phyloP scores from a whole-genome alignment of 2,797 vertebrate species.

The Podarcis lilfordi region DNA sequence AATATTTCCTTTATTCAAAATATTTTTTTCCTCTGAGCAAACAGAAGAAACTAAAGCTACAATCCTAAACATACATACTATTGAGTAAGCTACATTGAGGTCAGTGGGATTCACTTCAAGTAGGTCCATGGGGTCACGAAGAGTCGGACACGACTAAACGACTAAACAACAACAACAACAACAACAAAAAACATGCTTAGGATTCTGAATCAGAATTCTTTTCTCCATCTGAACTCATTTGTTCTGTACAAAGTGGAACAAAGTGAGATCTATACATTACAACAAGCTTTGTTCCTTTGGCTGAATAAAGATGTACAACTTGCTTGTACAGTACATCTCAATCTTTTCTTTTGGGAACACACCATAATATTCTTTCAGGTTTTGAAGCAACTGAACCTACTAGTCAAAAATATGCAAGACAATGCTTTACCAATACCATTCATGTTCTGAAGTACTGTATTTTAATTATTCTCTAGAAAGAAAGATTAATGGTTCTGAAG shows the following conservation, averaged over 20 bases:
- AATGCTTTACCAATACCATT: background rate
- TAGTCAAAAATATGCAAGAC: background rate
- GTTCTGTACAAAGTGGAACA: conserved; percentile 23
- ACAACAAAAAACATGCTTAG: background rate
- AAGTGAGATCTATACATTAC: background rate
- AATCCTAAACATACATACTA: background rate
- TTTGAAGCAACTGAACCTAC: background rate
- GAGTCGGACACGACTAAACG: too few relatives aligned
- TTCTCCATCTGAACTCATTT: conserved; percentile 19
- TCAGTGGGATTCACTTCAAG: background rate
- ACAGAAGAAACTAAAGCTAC: background rate
- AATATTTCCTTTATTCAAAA: conserved; percentile 26
- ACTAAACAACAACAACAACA: too few relatives aligned
- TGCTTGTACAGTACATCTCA: background rate
- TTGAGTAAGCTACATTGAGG: background rate
- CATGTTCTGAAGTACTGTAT: background rate
- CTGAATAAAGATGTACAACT: background rate
- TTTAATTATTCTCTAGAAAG: conserved; percentile 2
- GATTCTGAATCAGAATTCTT: conserved; percentile 28
- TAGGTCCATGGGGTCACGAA: too few relatives aligned
- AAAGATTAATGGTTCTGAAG: conserved; percentile 19
- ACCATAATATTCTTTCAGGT: background rate
- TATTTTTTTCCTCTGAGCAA: background rate
- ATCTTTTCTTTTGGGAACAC: background rate
- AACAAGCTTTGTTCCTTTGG: background rate